Evolutionary conservation across 2,113 vertebrate genomes (phyloP).

Genomic region (Ariopsis seemanni): DNA sequence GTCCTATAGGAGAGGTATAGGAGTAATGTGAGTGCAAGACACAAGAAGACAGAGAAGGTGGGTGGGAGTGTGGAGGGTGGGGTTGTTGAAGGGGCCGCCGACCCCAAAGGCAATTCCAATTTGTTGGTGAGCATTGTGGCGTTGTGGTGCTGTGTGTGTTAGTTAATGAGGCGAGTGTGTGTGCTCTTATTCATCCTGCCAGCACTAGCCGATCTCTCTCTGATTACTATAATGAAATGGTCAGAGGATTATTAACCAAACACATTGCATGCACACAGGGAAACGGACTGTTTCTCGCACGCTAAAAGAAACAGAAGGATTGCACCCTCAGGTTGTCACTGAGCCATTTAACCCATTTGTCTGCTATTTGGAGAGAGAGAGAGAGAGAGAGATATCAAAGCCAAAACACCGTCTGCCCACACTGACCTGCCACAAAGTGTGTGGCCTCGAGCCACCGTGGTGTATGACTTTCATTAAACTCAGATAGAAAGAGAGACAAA

Average conservation of each 20-base stretch:
- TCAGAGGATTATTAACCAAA: conserved; percentile 80
- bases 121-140: conserved; percentile 67
- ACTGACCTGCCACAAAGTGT: conserved; percentile 35
- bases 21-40: conserved; percentile 30
- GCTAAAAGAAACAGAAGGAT: conserved; percentile 37
- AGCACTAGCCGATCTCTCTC: conserved; percentile 68
- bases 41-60: conserved; percentile 11
- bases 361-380: conserved; percentile 30
- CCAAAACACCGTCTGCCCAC: conserved; percentile 32
- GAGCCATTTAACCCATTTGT: conserved; percentile 57
- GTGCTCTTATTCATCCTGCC: conserved; percentile 81
- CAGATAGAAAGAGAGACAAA: conserved; percentile 35
- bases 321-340: conserved; percentile 43
- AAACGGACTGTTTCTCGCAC: conserved; percentile 17
- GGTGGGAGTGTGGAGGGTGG: not conserved
- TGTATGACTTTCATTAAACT: conserved; percentile 46
- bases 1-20: not conserved
- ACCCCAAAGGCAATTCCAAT: conserved; percentile 75
- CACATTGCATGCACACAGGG: conserved; percentile 41
- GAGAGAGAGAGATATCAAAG: conserved; percentile 29
- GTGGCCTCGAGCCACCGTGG: conserved; percentile 37
- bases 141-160: conserved; percentile 57
- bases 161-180: conserved; percentile 79
- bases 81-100: conserved; percentile 41
- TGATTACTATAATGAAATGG: conserved; percentile 83